phyloP scores from a whole-genome alignment of 2,113 vertebrate genomes.

The Seriola dumerili region DNA sequence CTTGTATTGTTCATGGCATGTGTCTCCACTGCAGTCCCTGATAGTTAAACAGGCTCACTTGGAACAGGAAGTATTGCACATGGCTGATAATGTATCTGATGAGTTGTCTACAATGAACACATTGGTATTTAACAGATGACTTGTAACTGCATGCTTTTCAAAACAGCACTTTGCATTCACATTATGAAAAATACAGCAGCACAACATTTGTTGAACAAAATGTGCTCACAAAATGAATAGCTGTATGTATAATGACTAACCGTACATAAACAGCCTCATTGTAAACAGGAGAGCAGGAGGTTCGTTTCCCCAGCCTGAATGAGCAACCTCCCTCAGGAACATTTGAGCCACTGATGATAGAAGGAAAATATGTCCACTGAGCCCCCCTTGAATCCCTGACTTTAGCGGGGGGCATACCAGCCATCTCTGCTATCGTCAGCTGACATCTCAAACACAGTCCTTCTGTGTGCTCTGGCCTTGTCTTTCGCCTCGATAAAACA shows the following conservation, averaged over 20 bases:
- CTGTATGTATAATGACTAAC: slow-evolving; percentile 5
- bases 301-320: slow-evolving; percentile 34
- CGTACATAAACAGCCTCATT: neutral
- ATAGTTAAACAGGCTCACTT: slow-evolving; percentile 32
- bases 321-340: slow-evolving; percentile 54
- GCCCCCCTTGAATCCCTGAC: slow-evolving; percentile 58
- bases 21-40: slow-evolving; percentile 23
- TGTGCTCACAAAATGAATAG: slow-evolving; percentile 8
- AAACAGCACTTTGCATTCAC: neutral
- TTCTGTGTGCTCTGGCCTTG: slow-evolving; percentile 35
- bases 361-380: slow-evolving; percentile 78
- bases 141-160: neutral
- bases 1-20: slow-evolving; percentile 5
- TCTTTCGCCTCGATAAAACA: slow-evolving; percentile 39
- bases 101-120: slow-evolving; percentile 19
- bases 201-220: slow-evolving; percentile 12
- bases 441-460: slow-evolving; percentile 42
- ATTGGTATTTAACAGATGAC: slow-evolving; percentile 10
- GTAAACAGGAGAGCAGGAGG: slow-evolving; percentile 28
- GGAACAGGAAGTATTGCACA: slow-evolving; percentile 57
- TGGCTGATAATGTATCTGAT: slow-evolving; percentile 56
- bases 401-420: slow-evolving; percentile 62
- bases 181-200: slow-evolving; percentile 2
- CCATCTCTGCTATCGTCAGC: slow-evolving; percentile 54
- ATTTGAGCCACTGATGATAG: slow-evolving; percentile 77